Conservation (phyloP, 1,140 invertebrate species). For the Drosophila novamexicana region DNA sequence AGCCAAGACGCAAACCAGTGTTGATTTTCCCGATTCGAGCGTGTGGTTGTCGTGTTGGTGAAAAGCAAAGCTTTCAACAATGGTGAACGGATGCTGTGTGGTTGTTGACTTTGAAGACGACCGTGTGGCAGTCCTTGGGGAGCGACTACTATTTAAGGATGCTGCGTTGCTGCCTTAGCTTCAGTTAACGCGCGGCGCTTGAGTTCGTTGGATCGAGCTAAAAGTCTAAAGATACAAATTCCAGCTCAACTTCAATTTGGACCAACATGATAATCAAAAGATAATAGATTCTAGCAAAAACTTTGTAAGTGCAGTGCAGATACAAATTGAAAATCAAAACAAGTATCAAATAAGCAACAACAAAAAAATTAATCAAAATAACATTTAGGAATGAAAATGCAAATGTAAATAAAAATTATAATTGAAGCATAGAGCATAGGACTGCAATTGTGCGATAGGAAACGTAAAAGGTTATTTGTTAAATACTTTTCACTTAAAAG, state of each 20-base stretch:
- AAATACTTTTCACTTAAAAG: too few species aligned
- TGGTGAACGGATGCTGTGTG: slow-evolving; percentile 54
- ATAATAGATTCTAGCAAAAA: slow-evolving; percentile 10
- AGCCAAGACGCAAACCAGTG: slow-evolving; percentile 50
- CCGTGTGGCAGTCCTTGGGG: slow-evolving; percentile 38
- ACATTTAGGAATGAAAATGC: too few species aligned
- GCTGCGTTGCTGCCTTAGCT: slow-evolving; percentile 75
- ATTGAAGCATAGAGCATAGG: background rate
- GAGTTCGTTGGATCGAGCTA: slow-evolving; percentile 73
- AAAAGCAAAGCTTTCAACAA: slow-evolving; percentile 61
- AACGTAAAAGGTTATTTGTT: background rate
- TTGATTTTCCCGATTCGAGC: slow-evolving; percentile 28
- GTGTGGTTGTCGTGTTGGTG: slow-evolving; percentile 3
- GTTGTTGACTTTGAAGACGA: slow-evolving; percentile 43
- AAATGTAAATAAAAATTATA: background rate
- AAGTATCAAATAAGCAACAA: background rate
- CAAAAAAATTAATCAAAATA: background rate
- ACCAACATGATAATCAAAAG: slow-evolving; percentile 53
- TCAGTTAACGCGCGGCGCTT: slow-evolving; percentile 82
- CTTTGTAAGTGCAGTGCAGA: slow-evolving; percentile 22
- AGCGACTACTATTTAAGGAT: slow-evolving; percentile 80
- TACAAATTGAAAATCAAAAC: background rate
- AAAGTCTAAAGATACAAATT: slow-evolving; percentile 36
- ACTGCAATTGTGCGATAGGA: too few species aligned
- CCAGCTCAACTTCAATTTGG: slow-evolving; percentile 20